phyloP scores from a whole-genome alignment of 2,113 vertebrate genomes.

The Toxotes chatareus region DNA sequence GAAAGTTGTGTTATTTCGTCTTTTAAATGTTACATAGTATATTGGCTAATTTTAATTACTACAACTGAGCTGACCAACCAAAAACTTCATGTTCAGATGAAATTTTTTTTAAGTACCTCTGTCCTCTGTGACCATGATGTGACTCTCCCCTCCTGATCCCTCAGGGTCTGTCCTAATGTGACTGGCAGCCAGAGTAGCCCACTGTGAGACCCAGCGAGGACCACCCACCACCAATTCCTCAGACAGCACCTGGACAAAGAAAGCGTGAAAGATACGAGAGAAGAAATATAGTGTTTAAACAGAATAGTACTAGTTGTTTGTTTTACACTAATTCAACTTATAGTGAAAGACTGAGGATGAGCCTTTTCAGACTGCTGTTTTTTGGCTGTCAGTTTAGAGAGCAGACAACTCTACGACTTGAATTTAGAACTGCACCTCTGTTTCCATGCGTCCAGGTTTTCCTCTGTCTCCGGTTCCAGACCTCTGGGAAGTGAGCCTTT shows the following conservation, averaged over 20 bases:
- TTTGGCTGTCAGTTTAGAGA: not conserved
- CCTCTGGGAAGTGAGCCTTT: slow-evolving; percentile 76
- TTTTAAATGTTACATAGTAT: not conserved
- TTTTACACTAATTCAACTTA: not conserved
- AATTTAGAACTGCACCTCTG: slow-evolving; percentile 65
- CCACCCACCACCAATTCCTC: slow-evolving; percentile 87
- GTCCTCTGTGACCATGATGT: slow-evolving; percentile 84
- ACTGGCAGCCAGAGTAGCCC: slow-evolving; percentile 96
- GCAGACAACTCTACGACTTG: not conserved
- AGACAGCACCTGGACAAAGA: slow-evolving; percentile 76
- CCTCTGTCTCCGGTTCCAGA: slow-evolving; percentile 85
- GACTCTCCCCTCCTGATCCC: slow-evolving; percentile 87
- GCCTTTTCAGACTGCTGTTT: not conserved
- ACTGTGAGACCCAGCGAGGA: slow-evolving; percentile 96
- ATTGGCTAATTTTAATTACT: not conserved
- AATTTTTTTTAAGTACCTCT: slow-evolving; percentile 81
- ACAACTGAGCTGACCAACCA: not conserved
- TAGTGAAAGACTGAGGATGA: not conserved
- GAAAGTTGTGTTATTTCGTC: no score
- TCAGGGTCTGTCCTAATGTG: slow-evolving; percentile 93
- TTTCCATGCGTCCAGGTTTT: slow-evolving; percentile 72
- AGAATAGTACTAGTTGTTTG: not conserved
- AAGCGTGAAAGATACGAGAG: not conserved
- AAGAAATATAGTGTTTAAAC: not conserved
- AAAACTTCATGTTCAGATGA: not conserved